Conservation (phyloP, 2,888 invertebrate species). For the Xylota segnis region DNA sequence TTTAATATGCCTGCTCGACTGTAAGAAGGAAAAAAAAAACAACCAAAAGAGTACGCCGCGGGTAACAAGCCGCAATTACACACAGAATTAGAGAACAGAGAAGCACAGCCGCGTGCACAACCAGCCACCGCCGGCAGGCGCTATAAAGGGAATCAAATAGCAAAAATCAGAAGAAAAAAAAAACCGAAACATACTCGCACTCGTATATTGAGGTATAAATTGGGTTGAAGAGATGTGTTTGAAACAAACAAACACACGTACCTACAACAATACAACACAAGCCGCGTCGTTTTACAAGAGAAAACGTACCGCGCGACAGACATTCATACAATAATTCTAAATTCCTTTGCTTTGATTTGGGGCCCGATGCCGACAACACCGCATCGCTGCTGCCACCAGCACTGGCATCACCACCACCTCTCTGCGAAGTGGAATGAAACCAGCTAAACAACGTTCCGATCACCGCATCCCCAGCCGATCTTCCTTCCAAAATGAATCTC, state of each 20-base stretch:
- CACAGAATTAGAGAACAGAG: conserved; percentile 74
- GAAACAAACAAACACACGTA: conserved; percentile 52
- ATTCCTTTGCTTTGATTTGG: conserved; percentile 74
- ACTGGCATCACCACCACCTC: conserved; percentile 61
- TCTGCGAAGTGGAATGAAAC: conserved; percentile 51
- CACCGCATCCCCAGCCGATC: neutral
- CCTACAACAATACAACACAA: conserved; percentile 10
- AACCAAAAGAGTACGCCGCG: conserved; percentile 43
- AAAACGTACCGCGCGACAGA: conserved; percentile 59
- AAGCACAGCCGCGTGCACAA: conserved; percentile 52
- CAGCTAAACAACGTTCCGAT: conserved; percentile 57
- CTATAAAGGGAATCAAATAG: conserved; percentile 71
- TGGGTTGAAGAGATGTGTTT: conserved; percentile 63
- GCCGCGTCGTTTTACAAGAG: conserved; percentile 26
- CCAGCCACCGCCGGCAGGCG: conserved; percentile 34
- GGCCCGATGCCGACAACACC: conserved; percentile 68
- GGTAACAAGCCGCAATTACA: conserved; percentile 74
- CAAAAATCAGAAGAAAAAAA: conserved; percentile 33
- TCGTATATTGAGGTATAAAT: conserved; percentile 68
- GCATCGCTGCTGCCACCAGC: conserved; percentile 31
- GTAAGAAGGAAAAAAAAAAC: conserved; percentile 16
- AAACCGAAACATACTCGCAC: conserved; percentile 44
- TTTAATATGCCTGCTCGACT: conserved; percentile 25
- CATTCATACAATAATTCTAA: conserved; percentile 76
- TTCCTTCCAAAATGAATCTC: conserved; percentile 12